These are phyloP conservation scores for Ennomos fuscantarius DNA, from an alignment of 2,888 invertebrate genomes.

Conservation along the genomic window DNA sequence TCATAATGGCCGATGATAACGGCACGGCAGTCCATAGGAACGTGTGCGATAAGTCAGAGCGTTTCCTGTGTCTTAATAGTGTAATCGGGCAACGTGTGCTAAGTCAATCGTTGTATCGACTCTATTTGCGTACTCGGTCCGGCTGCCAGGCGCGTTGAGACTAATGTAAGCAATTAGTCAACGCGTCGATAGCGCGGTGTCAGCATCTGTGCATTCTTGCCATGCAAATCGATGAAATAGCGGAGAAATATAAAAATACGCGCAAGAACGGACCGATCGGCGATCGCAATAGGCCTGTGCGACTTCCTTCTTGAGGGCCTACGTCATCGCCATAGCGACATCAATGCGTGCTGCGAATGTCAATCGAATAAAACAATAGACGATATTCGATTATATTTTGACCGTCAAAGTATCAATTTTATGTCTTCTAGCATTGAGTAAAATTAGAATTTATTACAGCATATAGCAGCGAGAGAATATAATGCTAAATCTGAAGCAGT, in stretches of 20 bases:
- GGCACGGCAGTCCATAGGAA: constrained; percentile 28
- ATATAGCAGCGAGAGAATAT: constrained; percentile 33
- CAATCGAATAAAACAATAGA: constrained; percentile 54
- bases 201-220: constrained; percentile 60
- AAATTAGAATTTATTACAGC: constrained; percentile 41
- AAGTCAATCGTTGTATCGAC: constrained; percentile 71
- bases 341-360: constrained; percentile 53
- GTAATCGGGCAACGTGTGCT: constrained; percentile 70
- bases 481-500: constrained; percentile 32
- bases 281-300: constrained; percentile 7
- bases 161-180: constrained; percentile 80
- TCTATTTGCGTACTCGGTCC: constrained; percentile 72
- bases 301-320: constrained; percentile 38
- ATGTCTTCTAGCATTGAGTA: constrained; percentile 30
- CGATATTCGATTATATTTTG: constrained; percentile 48
- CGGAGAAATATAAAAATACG: constrained; percentile 21
- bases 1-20: constrained; percentile 24
- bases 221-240: constrained; percentile 48
- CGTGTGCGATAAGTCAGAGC: constrained; percentile 37
- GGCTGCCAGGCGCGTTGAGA: constrained; percentile 60
- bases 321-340: constrained; percentile 49
- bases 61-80: constrained; percentile 44
- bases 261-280: not conserved
- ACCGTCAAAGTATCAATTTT: constrained; percentile 39
- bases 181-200: constrained; percentile 66